Evolutionary conservation across 2,797 vertebrate genomes (phyloP).

Genomic region (Erithacus rubecula): DNA sequence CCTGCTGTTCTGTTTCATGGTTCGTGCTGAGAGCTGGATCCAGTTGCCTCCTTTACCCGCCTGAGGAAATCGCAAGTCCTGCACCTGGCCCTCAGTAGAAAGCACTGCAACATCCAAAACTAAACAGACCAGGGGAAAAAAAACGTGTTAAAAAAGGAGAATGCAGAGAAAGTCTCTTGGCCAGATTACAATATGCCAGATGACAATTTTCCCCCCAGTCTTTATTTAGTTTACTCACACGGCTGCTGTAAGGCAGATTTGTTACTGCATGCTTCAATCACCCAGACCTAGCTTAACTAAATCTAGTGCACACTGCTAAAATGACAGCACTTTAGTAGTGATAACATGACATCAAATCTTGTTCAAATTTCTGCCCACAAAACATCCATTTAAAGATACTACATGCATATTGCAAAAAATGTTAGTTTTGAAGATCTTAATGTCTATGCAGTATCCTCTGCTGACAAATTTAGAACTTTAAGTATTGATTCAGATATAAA

Average conservation of each 20-base stretch:
- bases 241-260: background rate
- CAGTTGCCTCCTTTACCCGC: constrained; percentile 90
- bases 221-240: background rate
- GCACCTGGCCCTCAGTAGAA: constrained; percentile 97
- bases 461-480: background rate
- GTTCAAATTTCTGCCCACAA: background rate
- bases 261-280: constrained; percentile 3
- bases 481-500: background rate
- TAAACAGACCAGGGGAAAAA: constrained; percentile 36
- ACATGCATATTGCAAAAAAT: background rate
- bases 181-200: background rate
- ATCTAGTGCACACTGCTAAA: background rate
- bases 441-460: background rate
- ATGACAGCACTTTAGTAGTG: background rate
- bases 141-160: background rate
- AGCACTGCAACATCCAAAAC: constrained; percentile 97
- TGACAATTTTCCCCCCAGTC: background rate
- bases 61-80: constrained; percentile 97
- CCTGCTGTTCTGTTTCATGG: constrained; percentile 97
- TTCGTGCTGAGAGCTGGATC: constrained; percentile 96
- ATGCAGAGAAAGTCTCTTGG: background rate
- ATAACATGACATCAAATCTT: background rate
- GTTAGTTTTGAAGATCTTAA: background rate
- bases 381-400: background rate
- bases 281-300: background rate